These are phyloP conservation scores for Leptinotarsa defecta DNA, from an alignment of 1,140 invertebrate species.

Conservation along the genomic window DNA sequence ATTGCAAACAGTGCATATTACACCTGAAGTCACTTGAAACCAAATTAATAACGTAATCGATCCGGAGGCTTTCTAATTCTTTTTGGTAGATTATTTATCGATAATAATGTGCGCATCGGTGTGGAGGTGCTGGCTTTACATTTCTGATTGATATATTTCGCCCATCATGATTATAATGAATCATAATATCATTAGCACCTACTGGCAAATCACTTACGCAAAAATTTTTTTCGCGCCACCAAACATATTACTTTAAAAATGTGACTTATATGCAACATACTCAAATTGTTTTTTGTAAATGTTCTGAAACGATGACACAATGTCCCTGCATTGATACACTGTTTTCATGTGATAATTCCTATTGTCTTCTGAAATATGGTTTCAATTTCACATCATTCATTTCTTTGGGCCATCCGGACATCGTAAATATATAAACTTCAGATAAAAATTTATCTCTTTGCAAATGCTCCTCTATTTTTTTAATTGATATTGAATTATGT, in stretches of 20 bases:
- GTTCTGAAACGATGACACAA: slow-evolving; percentile 43
- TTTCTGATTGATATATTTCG: no score
- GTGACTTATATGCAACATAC: slow-evolving; percentile 53
- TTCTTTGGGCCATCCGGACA: neutral
- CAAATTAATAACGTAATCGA: no score
- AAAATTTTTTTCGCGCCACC: slow-evolving; percentile 32
- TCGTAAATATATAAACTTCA: neutral
- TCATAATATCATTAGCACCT: no score
- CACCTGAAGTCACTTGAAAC: no score
- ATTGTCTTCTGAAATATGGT: neutral
- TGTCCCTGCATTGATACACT: slow-evolving; percentile 35
- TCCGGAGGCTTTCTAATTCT: no score
- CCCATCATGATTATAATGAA: no score
- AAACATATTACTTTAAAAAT: slow-evolving; percentile 13
- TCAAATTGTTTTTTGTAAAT: slow-evolving; percentile 35
- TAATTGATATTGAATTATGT: no score
- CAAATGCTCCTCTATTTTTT: neutral
- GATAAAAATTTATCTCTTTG: neutral
- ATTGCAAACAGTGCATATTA: no score
- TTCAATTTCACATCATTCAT: neutral
- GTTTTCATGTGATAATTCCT: neutral
- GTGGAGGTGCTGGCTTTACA: no score
- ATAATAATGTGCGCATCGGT: no score
- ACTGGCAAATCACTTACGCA: no score
- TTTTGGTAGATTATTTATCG: no score